Conservation (phyloP, 1,140 invertebrate genomes). For the Ceratina calcarata region DNA sequence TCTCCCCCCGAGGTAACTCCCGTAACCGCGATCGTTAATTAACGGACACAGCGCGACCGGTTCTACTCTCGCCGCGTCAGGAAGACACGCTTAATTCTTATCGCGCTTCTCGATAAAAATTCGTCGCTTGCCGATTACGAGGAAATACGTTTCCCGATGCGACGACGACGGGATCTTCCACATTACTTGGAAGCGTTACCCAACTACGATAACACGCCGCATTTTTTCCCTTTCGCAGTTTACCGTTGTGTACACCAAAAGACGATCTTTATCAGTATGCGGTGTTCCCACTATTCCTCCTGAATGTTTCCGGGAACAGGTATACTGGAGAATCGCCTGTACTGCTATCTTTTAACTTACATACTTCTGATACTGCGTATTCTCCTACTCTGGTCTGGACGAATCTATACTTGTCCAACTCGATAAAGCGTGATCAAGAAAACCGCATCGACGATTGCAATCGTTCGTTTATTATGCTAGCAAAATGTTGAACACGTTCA, state of each 20-base stretch:
- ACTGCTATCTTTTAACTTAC: no score
- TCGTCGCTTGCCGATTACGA: constrained; percentile 7
- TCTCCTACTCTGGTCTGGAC: no score
- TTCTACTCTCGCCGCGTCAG: neutral
- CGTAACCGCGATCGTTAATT: constrained; percentile 12
- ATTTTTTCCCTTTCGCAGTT: neutral
- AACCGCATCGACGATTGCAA: no score
- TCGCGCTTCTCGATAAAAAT: constrained; percentile 7
- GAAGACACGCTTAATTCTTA: no score
- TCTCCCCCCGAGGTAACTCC: neutral
- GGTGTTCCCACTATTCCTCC: no score
- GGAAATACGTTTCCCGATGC: constrained; percentile 8
- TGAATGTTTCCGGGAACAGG: no score
- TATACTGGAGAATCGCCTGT: no score
- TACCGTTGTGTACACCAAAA: constrained; percentile 1
- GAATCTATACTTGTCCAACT: no score
- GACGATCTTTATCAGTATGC: constrained; percentile 1
- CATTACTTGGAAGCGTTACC: constrained; percentile 17
- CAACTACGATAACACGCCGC: constrained; percentile 1
- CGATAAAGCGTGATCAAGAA: no score
- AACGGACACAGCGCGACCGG: neutral
- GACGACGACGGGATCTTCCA: neutral
- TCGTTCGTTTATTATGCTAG: no score
- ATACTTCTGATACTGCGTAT: no score
- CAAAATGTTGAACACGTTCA: no score